Percentiles rank a stretch among this genome's conserved stretches.
Evolutionary conservation across 37 sponge, comb jelly and placozoan species (phyloP).

Genomic region (Dysidea cf. avara): DNA sequence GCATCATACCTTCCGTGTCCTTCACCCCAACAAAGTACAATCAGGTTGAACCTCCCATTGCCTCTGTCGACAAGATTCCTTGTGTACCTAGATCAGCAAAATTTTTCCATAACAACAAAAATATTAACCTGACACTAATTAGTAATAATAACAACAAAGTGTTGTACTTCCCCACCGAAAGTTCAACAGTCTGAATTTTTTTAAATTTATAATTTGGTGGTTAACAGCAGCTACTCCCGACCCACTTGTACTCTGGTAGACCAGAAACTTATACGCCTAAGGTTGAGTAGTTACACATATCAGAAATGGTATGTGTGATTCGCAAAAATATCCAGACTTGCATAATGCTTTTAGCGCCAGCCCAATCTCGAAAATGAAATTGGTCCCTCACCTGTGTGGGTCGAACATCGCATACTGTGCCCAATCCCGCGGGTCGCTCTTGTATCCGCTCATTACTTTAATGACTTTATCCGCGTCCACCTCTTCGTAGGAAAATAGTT

Average conservation of each 20-base stretch:
- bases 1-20: slow-evolving; percentile 73
- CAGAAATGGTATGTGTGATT: too few relatives aligned
- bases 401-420: slow-evolving; percentile 59
- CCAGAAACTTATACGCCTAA: too few relatives aligned
- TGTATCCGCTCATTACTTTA: slow-evolving; percentile 60
- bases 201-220: too few relatives aligned
- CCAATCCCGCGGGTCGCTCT: slow-evolving; percentile 67
- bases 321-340: too few relatives aligned
- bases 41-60: slow-evolving; percentile 83
- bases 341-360: too few relatives aligned
- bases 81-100: slow-evolving; percentile 77
- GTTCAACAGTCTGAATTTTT: neutral
- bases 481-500: slow-evolving; percentile 33
- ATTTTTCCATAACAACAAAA: too few relatives aligned
- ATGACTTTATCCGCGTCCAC: slow-evolving; percentile 70
- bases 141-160: neutral
- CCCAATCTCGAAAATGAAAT: too few relatives aligned
- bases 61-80: slow-evolving; percentile 88
- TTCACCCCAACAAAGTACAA: slow-evolving; percentile 92
- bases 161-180: neutral
- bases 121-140: neutral
- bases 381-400: slow-evolving; percentile 58
- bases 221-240: neutral
- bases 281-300: too few relatives aligned
- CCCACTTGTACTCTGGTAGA: too few relatives aligned